Conservation (phyloP, 2,888 invertebrate species). For the Microchrysa polita region DNA sequence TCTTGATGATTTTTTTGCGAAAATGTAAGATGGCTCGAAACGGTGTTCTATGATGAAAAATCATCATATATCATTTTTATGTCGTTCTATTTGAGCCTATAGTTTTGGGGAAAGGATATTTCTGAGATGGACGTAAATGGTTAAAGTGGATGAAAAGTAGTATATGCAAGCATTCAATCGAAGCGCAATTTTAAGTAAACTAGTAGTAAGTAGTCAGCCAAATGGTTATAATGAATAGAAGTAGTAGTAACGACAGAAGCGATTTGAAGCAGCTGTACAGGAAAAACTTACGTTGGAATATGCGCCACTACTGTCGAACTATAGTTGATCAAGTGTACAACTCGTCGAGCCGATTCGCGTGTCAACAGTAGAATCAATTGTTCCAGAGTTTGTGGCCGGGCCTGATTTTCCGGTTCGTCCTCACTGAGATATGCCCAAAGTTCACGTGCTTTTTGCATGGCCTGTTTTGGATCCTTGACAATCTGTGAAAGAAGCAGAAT, state of each 20-base stretch:
- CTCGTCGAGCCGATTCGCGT: conserved; percentile 78
- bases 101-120: background rate
- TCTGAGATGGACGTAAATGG: background rate
- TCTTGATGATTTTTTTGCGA: background rate
- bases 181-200: background rate
- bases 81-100: conserved; percentile 9
- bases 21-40: conserved; percentile 5
- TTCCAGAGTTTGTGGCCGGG: conserved; percentile 79
- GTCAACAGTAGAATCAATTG: conserved; percentile 79
- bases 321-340: conserved; percentile 82
- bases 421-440: conserved; percentile 76
- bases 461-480: conserved; percentile 80
- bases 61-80: conserved; percentile 22
- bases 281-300: conserved; percentile 68
- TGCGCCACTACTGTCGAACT: conserved; percentile 69
- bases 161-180: conserved; percentile 29
- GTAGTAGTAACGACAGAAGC: too few relatives aligned
- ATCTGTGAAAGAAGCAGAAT: conserved; percentile 68
- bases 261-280: too few relatives aligned
- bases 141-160: background rate
- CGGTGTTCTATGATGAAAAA: conserved; percentile 28
- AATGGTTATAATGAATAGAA: too few relatives aligned
- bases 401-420: conserved; percentile 87
- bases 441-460: conserved; percentile 77
- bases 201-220: too few relatives aligned